Base-by-base conservation (phyloP, 2,113 vertebrate species). In the Thymallus thymallus region DNA sequence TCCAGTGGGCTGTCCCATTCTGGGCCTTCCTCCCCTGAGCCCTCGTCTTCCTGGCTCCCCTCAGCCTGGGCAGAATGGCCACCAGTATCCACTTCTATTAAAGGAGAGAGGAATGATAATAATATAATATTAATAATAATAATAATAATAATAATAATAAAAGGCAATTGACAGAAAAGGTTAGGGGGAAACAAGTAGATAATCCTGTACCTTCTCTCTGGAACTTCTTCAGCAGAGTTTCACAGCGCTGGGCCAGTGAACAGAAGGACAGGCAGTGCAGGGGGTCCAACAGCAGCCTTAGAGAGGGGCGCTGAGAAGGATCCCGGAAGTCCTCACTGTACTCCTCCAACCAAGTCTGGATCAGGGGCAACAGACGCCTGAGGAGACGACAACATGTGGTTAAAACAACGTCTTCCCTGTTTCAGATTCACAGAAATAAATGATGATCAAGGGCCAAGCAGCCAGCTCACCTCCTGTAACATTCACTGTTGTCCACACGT, bases 311-410 rank as follows among this genome's bases (percentile, higher is more conserved):
- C 76, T 89, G 75, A 4, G 96, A 94, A 6, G 93, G 88, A 16
- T 95, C 93, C 71, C 92, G 82, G 80, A 97, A 93, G 85, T 96
- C 96, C 70, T 94, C 93, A 5, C 92, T 91, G 83, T 94, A 94
- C 72, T 95, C 92, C 10, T 90, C 93, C 61, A 97, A 82, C 96
- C 96, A 97, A 45, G 80, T 91, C 72, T 95, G 93, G 62, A 94
- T 73, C 4, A 94, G 80, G 68, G 82, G 69, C 82, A 89, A 63
- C 84, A 96, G 85, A 26, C 91, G 79, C 0, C 92, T 94, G 68
- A 77, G 68, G 62, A 35, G 29, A 35, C 2, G 12, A 32, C 16
- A 13, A 4, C 5, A 26, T 55, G 56, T 60, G 20, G 23, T 22
- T 22, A n/a, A 60, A 23, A 60, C 18, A 22, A 60, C 6, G n/a